Conservation (phyloP, 2,113 vertebrate genomes). For the Hypanus sabinus region DNA sequence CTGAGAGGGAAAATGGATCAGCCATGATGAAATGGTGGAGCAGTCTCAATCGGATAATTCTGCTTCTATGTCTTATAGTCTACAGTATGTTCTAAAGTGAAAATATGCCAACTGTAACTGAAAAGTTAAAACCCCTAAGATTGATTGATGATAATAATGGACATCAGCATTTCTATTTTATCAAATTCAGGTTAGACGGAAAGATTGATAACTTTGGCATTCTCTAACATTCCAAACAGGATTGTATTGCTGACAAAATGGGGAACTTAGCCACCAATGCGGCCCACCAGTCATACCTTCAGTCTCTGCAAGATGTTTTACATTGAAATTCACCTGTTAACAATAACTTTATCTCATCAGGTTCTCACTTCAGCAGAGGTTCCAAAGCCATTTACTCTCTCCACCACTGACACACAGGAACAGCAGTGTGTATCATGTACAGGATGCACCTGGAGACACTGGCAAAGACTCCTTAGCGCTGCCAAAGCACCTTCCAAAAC, state of each 20-base stretch:
- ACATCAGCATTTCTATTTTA: not conserved
- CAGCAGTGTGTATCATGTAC: no score
- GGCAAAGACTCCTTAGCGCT: no score
- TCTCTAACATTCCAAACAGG: not conserved
- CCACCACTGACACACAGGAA: no score
- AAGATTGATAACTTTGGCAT: conserved; percentile 15
- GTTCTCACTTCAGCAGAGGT: not conserved
- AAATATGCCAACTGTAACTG: not conserved
- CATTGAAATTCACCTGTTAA: conserved; percentile 10
- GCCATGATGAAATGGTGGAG: no score
- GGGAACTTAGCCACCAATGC: not conserved
- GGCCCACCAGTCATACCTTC: not conserved
- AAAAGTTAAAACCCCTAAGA: not conserved
- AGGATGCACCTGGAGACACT: no score
- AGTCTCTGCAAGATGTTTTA: not conserved
- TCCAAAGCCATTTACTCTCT: not conserved
- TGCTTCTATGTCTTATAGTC: no score
- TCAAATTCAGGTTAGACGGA: not conserved
- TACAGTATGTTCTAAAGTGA: not conserved
- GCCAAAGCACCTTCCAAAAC: no score
- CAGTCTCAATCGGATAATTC: no score
- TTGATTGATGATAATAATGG: conserved; percentile 24
- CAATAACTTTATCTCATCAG: conserved; percentile 7
- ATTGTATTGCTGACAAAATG: not conserved
- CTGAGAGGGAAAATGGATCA: no score